A percentile compares a stretch with the other conserved stretches of the same genome.
Conservation (phyloP, 1,140 invertebrate genomes). For the Rhagoletis pomonella region DNA sequence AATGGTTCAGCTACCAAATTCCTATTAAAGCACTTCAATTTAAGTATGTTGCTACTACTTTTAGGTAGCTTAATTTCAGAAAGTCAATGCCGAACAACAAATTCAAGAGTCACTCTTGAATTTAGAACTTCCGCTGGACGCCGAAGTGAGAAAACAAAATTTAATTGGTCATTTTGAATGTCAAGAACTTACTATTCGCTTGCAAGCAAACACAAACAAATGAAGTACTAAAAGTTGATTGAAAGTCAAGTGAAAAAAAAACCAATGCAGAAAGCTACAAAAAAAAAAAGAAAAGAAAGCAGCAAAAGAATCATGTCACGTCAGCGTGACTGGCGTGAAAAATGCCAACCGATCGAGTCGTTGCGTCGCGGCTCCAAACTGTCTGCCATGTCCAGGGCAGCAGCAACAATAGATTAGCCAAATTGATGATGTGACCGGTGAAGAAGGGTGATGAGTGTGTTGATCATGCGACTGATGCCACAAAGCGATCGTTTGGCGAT, state of each 20-base stretch:
- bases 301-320: slow-evolving; percentile 62
- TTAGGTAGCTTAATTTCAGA: not conserved
- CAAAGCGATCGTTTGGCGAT: too few species aligned
- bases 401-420: slow-evolving; percentile 64
- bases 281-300: not conserved
- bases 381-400: slow-evolving; percentile 62
- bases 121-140: not conserved
- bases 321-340: slow-evolving; percentile 68
- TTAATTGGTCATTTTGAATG: slow-evolving; percentile 35
- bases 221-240: not conserved
- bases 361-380: slow-evolving; percentile 65
- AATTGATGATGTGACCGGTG: slow-evolving; percentile 54
- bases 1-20: not conserved
- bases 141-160: not conserved
- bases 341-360: slow-evolving; percentile 60
- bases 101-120: not conserved
- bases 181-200: not conserved
- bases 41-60: not conserved
- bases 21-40: slow-evolving; percentile 8
- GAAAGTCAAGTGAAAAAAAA: not conserved
- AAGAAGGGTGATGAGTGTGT: not conserved
- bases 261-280: not conserved
- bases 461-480: not conserved
- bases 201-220: slow-evolving; percentile 8
- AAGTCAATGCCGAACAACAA: not conserved